Evolutionary conservation across 1,140 invertebrate genomes (phyloP).

Genomic region (Drosophila yakuba): DNA sequence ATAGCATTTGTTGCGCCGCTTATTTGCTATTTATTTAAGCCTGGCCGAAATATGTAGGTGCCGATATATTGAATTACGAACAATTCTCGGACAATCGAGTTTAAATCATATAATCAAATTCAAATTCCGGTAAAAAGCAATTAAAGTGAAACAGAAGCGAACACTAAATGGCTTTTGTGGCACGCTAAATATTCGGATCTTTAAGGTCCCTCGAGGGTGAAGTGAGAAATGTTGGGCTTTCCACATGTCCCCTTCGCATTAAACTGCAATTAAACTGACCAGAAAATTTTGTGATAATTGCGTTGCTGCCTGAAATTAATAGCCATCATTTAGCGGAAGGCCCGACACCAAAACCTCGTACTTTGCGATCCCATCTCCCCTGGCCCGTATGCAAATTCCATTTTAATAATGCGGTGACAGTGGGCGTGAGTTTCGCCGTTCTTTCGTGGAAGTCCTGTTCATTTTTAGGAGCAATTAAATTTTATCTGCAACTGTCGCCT

Average conservation of each 20-base stretch:
- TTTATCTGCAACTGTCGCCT: slow-evolving; percentile 67
- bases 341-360: not conserved
- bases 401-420: slow-evolving; percentile 66
- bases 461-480: slow-evolving; percentile 76
- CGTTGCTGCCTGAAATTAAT: slow-evolving; percentile 71
- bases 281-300: slow-evolving; percentile 78
- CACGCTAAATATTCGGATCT: slow-evolving; percentile 9
- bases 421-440: not conserved
- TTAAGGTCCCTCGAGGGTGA: slow-evolving; percentile 15
- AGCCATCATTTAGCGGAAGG: slow-evolving; percentile 63
- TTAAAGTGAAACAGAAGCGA: slow-evolving; percentile 14
- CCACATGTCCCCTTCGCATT: slow-evolving; percentile 62
- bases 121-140: slow-evolving; percentile 3
- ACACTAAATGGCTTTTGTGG: not conserved
- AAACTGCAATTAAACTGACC: slow-evolving; percentile 76
- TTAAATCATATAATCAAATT: slow-evolving; percentile 7
- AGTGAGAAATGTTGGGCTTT: slow-evolving; percentile 34
- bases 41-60: not conserved
- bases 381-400: slow-evolving; percentile 58
- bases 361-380: not conserved
- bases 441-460: slow-evolving; percentile 1
- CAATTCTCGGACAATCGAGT: slow-evolving; percentile 10
- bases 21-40: slow-evolving; percentile 21
- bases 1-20: slow-evolving; percentile 21
- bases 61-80: slow-evolving; percentile 7